Evolutionary conservation across 2,888 invertebrate species (phyloP), one percentile per base, ranked within the genome.

Genomic region (Philhelius pedissequus): DNA sequence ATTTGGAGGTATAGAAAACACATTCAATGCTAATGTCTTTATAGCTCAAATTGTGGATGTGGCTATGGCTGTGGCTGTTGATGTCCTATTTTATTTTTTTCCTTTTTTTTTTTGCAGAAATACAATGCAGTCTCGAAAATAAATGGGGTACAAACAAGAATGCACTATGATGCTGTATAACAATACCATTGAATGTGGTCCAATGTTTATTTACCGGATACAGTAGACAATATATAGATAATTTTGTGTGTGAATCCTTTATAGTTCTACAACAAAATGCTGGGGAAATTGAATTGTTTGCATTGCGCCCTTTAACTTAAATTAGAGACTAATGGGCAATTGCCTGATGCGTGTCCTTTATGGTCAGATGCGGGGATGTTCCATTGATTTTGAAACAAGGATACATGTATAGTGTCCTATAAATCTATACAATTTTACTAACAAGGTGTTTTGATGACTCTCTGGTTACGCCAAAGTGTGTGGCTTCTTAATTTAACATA

Each of bases 291-390:
- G 66, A 80, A 76, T 76, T 80, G 84, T 84, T 79, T 83, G 83
- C 62, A 62, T 70, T 62, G 79, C 58, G 83, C 76, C 75, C 79
- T 84, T 70, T 68, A 50, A 40, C 54, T 66, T 45, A 79, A 75
- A 84, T 84, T 84, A 75, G 75, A 71, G 48, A 27, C 70, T 87
- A 83, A 86, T 84, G 84, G 84, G 82, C 86, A 86, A 82, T 87
- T 86, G 86, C 80, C 83, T 78, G 70, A 79, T 56, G 64, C 22
- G 22, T 32, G 87, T 86, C 86, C 86, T 86, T 87, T 86, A 87
- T 86, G 86, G 86, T 86, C 78, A 86, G 80, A 80, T 84, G 80
- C 68, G 77, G 71, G 66, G 77, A 68, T 76, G 60, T 71, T 62
- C 80, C 71, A 80, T 68, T 83, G 79, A 74, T 60, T 83, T 54